Percentiles rank a stretch among this genome's conserved stretches.
Evolutionary conservation across 2,113 vertebrate species (phyloP).

Genomic region (Odocoileus hemionus): DNA sequence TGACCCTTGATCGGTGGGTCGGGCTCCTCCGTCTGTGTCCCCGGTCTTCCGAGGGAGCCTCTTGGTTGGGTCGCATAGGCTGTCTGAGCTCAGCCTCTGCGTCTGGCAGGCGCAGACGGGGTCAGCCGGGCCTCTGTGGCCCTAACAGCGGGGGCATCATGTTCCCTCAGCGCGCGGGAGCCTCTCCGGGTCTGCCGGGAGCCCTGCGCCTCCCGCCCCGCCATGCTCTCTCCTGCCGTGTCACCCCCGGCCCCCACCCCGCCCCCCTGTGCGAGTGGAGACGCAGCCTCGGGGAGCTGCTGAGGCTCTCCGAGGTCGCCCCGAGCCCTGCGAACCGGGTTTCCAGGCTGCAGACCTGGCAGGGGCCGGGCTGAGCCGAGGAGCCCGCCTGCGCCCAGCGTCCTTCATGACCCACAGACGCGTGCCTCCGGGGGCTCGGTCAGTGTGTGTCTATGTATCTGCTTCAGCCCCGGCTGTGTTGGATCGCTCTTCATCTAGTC

Average conservation of each 20-base stretch:
- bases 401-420: accelerated
- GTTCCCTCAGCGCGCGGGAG: accelerated
- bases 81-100: neutral
- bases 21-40: neutral
- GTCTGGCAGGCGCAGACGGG: accelerated
- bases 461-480: accelerated
- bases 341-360: neutral
- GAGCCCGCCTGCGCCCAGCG: accelerated
- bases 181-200: accelerated
- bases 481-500: accelerated
- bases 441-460: accelerated
- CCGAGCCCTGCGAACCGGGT: neutral
- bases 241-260: neutral
- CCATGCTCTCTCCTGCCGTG: accelerated
- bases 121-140: accelerated
- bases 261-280: accelerated
- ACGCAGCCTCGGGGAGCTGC: accelerated
- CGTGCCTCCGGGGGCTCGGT: accelerated
- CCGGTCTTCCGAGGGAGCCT: accelerated
- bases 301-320: neutral
- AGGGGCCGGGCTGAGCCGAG: neutral
- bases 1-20: neutral
- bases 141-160: accelerated
- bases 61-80: accelerated
- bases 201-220: accelerated